phyloP scores from a whole-genome alignment of 2,113 vertebrate genomes.

The Phylloscopus trochiloides region DNA sequence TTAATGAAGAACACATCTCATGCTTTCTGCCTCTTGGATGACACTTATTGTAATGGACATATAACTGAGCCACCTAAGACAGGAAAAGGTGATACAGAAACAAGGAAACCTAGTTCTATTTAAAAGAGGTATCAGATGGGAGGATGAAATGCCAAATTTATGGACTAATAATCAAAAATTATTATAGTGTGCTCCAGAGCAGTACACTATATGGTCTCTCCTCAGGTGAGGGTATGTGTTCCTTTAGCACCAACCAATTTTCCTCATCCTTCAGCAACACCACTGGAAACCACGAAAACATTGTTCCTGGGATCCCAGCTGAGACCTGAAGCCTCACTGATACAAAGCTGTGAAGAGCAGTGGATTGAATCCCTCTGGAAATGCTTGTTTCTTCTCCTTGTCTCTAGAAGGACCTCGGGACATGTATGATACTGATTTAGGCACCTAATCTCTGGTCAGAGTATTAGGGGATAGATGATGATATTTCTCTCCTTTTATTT shows the following conservation, averaged over 20 bases:
- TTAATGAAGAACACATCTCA: neutral
- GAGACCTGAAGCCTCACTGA: neutral
- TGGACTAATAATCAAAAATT: neutral
- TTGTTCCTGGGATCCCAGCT: neutral
- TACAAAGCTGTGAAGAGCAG: accelerated
- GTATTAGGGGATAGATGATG: neutral
- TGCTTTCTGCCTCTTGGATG: neutral
- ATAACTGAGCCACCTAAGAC: neutral
- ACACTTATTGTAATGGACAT: neutral
- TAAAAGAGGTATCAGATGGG: neutral
- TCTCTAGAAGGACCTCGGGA: neutral
- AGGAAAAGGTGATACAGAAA: neutral
- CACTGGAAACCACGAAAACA: neutral
- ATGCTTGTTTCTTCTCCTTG: neutral
- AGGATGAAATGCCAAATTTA: neutral
- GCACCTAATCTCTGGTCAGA: neutral
- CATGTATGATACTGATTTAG: neutral
- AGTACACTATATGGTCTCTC: neutral
- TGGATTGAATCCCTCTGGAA: neutral
- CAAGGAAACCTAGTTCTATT: neutral
- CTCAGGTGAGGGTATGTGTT: neutral
- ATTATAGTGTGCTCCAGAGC: neutral
- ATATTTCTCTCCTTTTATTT: neutral
- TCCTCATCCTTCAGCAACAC: neutral
- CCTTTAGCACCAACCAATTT: neutral